Base-by-base conservation (phyloP, 64 coral and sea anemone species). In the Actinia tenebrosa region DNA sequence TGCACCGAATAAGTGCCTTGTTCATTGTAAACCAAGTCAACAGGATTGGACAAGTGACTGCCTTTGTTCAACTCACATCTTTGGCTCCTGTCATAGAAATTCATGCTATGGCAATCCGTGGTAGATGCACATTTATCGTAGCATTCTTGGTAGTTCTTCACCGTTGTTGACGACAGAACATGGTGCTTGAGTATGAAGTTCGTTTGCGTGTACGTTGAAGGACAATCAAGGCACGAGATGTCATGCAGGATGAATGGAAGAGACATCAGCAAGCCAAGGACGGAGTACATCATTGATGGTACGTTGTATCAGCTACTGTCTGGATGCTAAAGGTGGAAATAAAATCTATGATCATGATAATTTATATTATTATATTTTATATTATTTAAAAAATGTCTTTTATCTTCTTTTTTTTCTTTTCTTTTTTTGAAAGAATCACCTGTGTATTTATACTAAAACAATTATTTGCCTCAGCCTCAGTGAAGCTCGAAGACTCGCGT, bases 121-220 rank as follows among this genome's bases (percentile, higher is more conserved):
- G 16, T 30, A 1, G 79, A 47, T 14, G 79, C 79, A 81, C 79
- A 81, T 81, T 45, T 54, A 19, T 44, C 44, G 17, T 18, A 47
- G 79, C 79, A 81, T 19, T 81, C 44, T 26, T 47, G 1, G 37
- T 45, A 81, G 79, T 44, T 81, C 23, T 45, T 7, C 52, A 47
- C 44, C 44, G 45, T 43, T 68, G 64, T 22, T 16, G 79, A 43
- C 52, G 30, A 10, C 7, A 81, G 16, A 26, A 81, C 79, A 54
- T 81, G 79, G 79, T 81, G 16, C 44, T 47, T 81, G 5, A 81
- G 52, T 81, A 81, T 44, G 14, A 54, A 47, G 52, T 81, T 81
- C 37, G 3, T 54, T 26, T 81, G 79, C 13, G 79, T 68, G 64
- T 68, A 68, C 18, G 20, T n/a, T 22, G 64, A 68, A 68, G 20